A percentile compares a stretch with the other conserved stretches of the same genome.
These are phyloP conservation scores for Sylvilagus bachmani DNA, from an alignment of 2,113 vertebrate species.

Conservation along the genomic window DNA sequence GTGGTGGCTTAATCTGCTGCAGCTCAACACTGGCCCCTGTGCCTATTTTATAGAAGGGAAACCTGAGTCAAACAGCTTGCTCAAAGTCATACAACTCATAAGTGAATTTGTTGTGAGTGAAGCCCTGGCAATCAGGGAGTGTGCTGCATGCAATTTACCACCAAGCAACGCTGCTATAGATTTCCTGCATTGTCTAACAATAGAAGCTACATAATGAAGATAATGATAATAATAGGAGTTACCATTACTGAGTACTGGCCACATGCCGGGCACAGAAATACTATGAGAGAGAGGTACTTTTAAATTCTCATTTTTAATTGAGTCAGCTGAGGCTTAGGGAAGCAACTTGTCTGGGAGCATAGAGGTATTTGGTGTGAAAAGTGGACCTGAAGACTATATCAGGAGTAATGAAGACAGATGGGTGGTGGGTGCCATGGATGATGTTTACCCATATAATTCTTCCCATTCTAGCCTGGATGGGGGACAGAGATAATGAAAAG, in stretches of 20 bases:
- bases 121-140: not conserved
- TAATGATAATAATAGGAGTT: not conserved
- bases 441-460: not conserved
- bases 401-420: not conserved
- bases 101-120: not conserved
- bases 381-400: not conserved
- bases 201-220: not conserved
- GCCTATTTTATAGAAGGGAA: not conserved
- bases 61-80: not conserved
- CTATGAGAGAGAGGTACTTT: not conserved
- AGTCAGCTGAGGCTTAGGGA: not conserved
- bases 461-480: not conserved
- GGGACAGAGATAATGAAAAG: not conserved
- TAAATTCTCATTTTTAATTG: constrained; percentile 20
- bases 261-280: not conserved
- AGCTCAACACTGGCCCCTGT: no score
- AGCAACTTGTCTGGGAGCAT: not conserved
- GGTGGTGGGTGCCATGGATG: not conserved
- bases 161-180: not conserved
- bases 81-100: not conserved
- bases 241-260: not conserved
- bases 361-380: not conserved
- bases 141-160: not conserved
- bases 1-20: no score
- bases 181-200: not conserved